Conservation (phyloP, 1,140 invertebrate species). For the Notospermus geniculatus region DNA sequence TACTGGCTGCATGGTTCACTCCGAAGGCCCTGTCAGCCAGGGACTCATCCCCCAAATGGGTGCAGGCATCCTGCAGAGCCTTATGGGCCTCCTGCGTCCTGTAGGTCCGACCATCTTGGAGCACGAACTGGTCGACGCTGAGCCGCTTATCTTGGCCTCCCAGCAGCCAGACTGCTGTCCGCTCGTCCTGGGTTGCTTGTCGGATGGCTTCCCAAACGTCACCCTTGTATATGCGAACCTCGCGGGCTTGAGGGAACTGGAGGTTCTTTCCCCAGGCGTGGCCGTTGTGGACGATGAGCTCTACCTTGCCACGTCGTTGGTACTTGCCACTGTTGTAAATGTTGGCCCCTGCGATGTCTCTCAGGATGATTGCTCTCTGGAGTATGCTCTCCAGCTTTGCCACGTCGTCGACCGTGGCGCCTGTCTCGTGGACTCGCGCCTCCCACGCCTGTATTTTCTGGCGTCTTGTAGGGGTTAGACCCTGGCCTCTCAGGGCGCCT, state of each 20-base stretch:
- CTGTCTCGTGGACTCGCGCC: constrained; percentile 14
- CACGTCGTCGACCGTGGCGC: constrained; percentile 6
- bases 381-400: constrained; percentile 11
- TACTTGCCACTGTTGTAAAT: constrained; percentile 14
- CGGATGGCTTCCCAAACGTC: constrained; percentile 13
- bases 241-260: too few species aligned
- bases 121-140: constrained; percentile 17
- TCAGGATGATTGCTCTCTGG: constrained; percentile 9
- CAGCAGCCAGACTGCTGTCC: constrained; percentile 12
- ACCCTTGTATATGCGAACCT: too few species aligned
- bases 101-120: constrained; percentile 21
- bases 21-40: constrained; percentile 14
- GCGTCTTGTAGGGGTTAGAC: neutral
- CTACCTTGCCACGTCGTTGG: neutral
- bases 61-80: neutral
- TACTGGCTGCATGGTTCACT: constrained; percentile 13
- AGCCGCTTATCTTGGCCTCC: constrained; percentile 12
- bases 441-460: too few species aligned
- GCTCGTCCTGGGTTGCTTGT: constrained; percentile 12
- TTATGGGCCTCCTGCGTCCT: constrained; percentile 13
- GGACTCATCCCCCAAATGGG: too few species aligned
- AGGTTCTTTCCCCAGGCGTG: too few species aligned
- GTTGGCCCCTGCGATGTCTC: constrained; percentile 7
- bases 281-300: constrained; percentile 1
- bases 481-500: neutral